phyloP scores from a whole-genome alignment of 1,140 invertebrate genomes.

The Pseudomyrmex gracilis region DNA sequence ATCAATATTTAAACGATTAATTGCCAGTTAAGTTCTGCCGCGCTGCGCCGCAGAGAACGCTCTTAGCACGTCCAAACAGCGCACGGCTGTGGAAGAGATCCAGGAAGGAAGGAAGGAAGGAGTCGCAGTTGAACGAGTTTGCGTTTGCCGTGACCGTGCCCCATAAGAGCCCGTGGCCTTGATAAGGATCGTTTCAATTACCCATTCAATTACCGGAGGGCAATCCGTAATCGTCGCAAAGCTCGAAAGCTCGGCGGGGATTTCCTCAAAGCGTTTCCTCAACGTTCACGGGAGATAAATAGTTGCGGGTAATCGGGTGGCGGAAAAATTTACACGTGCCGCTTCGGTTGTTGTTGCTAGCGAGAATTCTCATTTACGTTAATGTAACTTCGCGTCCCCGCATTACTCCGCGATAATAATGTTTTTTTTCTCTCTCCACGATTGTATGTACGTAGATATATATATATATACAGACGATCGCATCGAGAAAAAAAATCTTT shows the following conservation, averaged over 20 bases:
- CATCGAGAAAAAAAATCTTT: no score
- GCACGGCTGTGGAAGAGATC: slow-evolving; percentile 45
- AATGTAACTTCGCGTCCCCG: not conserved
- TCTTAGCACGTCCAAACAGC: slow-evolving; percentile 51
- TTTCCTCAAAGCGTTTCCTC: slow-evolving; percentile 55
- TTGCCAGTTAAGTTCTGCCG: slow-evolving; percentile 39
- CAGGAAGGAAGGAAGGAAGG: slow-evolving; percentile 27
- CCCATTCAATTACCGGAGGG: slow-evolving; percentile 78
- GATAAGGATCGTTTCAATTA: slow-evolving; percentile 82
- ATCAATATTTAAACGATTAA: slow-evolving; percentile 74
- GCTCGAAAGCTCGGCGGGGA: slow-evolving; percentile 69
- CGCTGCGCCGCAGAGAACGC: slow-evolving; percentile 22
- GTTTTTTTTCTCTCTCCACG: not conserved
- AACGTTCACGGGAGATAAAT: slow-evolving; percentile 36
- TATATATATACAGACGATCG: no score
- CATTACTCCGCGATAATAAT: slow-evolving; percentile 26
- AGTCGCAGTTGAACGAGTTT: slow-evolving; percentile 68
- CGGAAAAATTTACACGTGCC: slow-evolving; percentile 50
- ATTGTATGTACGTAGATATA: no score
- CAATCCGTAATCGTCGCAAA: slow-evolving; percentile 75
- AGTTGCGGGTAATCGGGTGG: slow-evolving; percentile 39
- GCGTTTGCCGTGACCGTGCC: slow-evolving; percentile 78
- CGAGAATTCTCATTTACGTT: slow-evolving; percentile 35
- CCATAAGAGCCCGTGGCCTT: slow-evolving; percentile 77
- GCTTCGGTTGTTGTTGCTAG: slow-evolving; percentile 1